Evolutionary conservation across 2,113 vertebrate species (phyloP).

Genomic region (Camelus bactrianus): DNA sequence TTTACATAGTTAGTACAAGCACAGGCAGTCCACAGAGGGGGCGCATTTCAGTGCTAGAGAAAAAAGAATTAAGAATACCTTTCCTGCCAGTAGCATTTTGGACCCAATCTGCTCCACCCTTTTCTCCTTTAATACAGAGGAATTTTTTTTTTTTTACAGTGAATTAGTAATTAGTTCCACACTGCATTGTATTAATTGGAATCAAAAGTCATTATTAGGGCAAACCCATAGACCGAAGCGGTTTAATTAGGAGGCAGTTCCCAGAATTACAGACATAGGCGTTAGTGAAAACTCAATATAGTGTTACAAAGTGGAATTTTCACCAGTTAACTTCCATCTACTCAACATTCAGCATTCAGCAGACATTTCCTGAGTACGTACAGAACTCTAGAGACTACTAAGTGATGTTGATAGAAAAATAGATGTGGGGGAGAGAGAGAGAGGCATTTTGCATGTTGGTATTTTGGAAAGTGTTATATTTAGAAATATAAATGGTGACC

Average conservation of each 20-base stretch:
- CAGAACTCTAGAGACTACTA: not conserved
- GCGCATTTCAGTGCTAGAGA: constrained; percentile 65
- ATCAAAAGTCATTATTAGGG: constrained; percentile 67
- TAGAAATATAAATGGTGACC: not conserved
- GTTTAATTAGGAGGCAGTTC: constrained; percentile 35
- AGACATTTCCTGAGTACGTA: not conserved
- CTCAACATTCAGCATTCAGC: not conserved
- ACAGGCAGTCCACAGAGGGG: constrained; percentile 4
- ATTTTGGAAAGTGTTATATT: not conserved
- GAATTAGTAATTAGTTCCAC: constrained; percentile 54
- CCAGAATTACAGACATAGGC: not conserved
- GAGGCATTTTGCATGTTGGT: not conserved
- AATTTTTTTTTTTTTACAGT: constrained; percentile 48
- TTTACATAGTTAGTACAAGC: constrained; percentile 76
- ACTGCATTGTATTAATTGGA: constrained; percentile 70
- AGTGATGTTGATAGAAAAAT: not conserved
- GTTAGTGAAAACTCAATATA: not conserved
- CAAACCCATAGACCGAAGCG: not conserved
- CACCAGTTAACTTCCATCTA: not conserved
- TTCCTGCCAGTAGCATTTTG: constrained; percentile 46
- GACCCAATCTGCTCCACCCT: not conserved
- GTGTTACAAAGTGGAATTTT: constrained; percentile 31
- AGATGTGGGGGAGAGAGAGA: not conserved
- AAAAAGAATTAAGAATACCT: constrained; percentile 74
- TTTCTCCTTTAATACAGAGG: constrained; percentile 64